These are phyloP conservation scores for Andrena flavipes DNA, from an alignment of 2,888 invertebrate species.

Conservation along the genomic window DNA sequence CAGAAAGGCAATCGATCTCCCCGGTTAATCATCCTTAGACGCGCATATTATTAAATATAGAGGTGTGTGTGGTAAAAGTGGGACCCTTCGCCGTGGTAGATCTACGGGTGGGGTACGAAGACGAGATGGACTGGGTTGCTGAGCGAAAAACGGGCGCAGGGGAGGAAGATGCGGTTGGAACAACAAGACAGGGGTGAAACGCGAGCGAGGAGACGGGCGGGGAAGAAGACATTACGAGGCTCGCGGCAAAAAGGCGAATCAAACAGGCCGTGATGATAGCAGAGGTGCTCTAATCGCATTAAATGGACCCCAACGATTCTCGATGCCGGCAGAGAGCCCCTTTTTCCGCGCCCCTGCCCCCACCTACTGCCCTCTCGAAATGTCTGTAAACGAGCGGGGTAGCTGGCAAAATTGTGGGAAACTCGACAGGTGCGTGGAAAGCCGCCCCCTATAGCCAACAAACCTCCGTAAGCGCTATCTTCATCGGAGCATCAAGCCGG, in stretches of 20 bases:
- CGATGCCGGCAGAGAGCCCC: slow-evolving; percentile 43
- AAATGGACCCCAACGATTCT: slow-evolving; percentile 70
- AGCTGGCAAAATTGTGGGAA: slow-evolving; percentile 71
- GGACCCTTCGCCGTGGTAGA: no score
- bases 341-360: slow-evolving; percentile 27
- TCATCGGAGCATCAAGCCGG: slow-evolving; percentile 65
- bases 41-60: no score
- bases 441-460: slow-evolving; percentile 42
- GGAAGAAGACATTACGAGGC: slow-evolving; percentile 64
- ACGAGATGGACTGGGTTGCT: slow-evolving; percentile 2
- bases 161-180: slow-evolving; percentile 12
- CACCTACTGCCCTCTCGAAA: slow-evolving; percentile 50
- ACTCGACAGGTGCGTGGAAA: slow-evolving; percentile 71
- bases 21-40: no score
- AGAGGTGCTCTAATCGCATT: slow-evolving; percentile 70
- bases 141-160: background rate
- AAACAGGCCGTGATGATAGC: slow-evolving; percentile 71
- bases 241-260: slow-evolving; percentile 70
- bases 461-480: slow-evolving; percentile 70
- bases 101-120: slow-evolving; percentile 18
- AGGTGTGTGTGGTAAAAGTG: no score
- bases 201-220: slow-evolving; percentile 18
- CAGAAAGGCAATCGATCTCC: no score
- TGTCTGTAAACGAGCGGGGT: slow-evolving; percentile 70
- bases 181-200: background rate